Base-by-base conservation (phyloP, 2,113 vertebrate genomes). In the Heterotilapia buettikoferi region DNA sequence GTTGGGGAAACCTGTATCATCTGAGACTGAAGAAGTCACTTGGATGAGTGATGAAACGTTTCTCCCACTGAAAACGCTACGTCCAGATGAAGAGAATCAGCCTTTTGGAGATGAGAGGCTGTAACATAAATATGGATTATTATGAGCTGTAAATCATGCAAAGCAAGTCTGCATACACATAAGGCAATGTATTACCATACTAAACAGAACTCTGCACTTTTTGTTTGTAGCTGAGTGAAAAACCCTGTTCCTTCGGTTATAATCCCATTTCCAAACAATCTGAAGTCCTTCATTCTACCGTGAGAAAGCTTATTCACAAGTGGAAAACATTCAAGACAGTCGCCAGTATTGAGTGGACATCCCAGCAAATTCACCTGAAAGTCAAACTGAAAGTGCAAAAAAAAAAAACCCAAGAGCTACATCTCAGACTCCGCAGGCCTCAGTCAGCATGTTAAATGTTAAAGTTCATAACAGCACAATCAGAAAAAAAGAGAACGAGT, bases 341-440 rank as follows among this genome's bases (percentile, higher is more conserved):
- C 9, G 4, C 16, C 16, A 29, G 24, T 78, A 47, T 31, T 50
- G 16, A 78, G 71, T 78, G 71, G 43, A 50, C 16, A 29, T 78
- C 24, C 71, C 71, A 50, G 24, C 16, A 50, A 76, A 76, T 31
- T 78, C 71, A 50, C 43, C 71, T 31, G 4, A 50, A 50, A 31
- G 71, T 78, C 43, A 78, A 29, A 78, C 43, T 50, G 71, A 50
- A 78, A 78, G 24, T 78, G 71, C 43, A 47, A 76, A 76, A 76
- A 63, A 19, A 19, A 57, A 11, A 6, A 1, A 0, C 0, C 7
- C 68, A 76, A 76, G 71, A 29, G 16, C 16, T 12, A 29, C 71
- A 76, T 47, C 71, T 76, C 71, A 76, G 40, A 29, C 21, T 29
- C 40, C 1, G 5, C 24, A 47, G 71, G 71, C 40, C 40, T 47